Evolutionary conservation across 2,797 vertebrate species (phyloP), one percentile per base, ranked within the genome.

Genomic region (Poecilia gillii): DNA sequence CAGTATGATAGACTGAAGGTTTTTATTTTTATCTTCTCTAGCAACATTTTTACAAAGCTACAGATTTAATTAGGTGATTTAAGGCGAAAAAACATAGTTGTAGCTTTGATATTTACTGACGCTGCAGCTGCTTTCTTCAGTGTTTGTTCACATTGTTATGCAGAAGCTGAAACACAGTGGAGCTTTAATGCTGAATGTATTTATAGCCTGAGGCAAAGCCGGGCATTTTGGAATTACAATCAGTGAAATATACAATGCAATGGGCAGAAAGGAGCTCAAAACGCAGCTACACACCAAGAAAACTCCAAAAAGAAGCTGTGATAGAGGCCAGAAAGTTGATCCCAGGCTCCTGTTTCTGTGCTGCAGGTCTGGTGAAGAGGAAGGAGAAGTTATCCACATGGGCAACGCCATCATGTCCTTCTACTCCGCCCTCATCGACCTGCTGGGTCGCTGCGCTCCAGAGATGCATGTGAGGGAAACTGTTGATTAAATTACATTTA

Each of bases 331-430:
- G 72, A 43, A 47, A 46, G 72, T 49, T 18, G 12, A 6, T 62
- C 39, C 75, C 7, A 11, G 39, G 39, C 45, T 43, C 20, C 2
- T 51, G 18, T 79, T 43, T 77, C 16, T 49, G 6, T 85, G 68
- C 79, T 89, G 87, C 93, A 98, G 96, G 77, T 83, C 91, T 0
- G 95, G 95, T 0, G 97, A 96, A 43, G 97, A 98, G 49, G 97
- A 97, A 83, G 96, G 95, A 75, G 98, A 99, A 89, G 89, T 97
- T 8, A 97, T 98, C 79, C 98, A 99, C 88, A 98, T 99, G 97
- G 99, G 99, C 89, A 98, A 99, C 81, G 97, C 98, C 84, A 99
- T 99, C 87, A 99, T 99, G 98, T 99, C 99, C 3, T 99, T 99
- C 95, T 99, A 99, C 89, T 99, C 98, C 0, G 99, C 97, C 64